phyloP scores from a whole-genome alignment of 2,113 vertebrate species.

The Artemisiospiza belli region DNA sequence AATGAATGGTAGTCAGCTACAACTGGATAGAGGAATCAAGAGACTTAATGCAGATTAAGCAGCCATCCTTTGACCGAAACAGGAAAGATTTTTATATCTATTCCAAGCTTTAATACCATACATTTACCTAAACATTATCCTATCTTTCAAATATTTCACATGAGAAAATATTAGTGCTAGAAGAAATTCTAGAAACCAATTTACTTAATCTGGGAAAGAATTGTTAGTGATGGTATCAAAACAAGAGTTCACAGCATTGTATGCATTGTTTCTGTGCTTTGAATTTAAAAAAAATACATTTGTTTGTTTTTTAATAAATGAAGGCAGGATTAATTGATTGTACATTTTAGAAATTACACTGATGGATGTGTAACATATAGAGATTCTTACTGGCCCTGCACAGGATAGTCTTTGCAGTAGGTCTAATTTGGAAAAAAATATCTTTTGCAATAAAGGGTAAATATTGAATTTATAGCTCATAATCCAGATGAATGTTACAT shows the following conservation, averaged over 20 bases:
- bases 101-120: neutral
- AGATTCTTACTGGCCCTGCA: neutral
- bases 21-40: neutral
- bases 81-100: neutral
- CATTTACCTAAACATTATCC: neutral
- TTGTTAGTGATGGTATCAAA: neutral
- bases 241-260: rapidly evolving
- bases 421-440: neutral
- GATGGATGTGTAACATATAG: neutral
- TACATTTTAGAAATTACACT: neutral
- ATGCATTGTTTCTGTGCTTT: neutral
- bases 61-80: neutral
- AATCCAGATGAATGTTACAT: neutral
- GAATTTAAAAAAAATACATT: neutral
- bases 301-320: neutral
- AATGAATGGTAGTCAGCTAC: neutral
- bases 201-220: neutral
- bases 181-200: neutral
- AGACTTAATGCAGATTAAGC: neutral
- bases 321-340: neutral
- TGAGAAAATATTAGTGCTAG: neutral
- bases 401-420: neutral
- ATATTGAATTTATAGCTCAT: neutral
- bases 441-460: neutral
- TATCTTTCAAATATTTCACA: neutral